Percentiles rank a stretch among this genome's conserved stretches.
Evolutionary conservation across 2,888 invertebrate species (phyloP).

Genomic region (Subacronicta megacephala): DNA sequence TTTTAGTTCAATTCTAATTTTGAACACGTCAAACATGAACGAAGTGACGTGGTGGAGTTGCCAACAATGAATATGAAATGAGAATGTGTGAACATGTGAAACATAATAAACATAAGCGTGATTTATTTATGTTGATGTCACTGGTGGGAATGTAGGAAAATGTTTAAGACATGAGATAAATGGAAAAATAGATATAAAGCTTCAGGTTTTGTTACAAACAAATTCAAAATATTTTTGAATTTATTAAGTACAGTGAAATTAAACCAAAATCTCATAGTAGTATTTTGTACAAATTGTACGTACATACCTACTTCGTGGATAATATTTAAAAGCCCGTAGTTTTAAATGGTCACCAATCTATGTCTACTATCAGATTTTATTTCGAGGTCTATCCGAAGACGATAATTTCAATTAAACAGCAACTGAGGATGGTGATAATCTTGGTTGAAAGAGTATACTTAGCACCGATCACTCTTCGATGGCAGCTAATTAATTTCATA

Average conservation of each 20-base stretch:
- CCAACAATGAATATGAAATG: slow-evolving; percentile 68
- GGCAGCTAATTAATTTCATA: slow-evolving; percentile 4
- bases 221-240: too few species aligned
- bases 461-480: background rate
- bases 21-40: slow-evolving; percentile 56
- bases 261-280: too few species aligned
- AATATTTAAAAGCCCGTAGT: too few species aligned
- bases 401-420: background rate
- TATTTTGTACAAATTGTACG: too few species aligned
- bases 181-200: slow-evolving; percentile 1
- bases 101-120: slow-evolving; percentile 67
- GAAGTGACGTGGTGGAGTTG: slow-evolving; percentile 53
- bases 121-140: slow-evolving; percentile 65
- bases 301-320: too few species aligned
- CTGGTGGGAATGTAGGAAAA: slow-evolving; percentile 60
- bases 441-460: background rate
- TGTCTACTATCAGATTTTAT: too few species aligned
- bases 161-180: slow-evolving; percentile 12
- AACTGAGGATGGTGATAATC: background rate
- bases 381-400: too few species aligned
- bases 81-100: slow-evolving; percentile 62
- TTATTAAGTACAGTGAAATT: too few species aligned
- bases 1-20: slow-evolving; percentile 56
- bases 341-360: too few species aligned
- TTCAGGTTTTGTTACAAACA: too few species aligned